Evolutionary conservation across 2,113 vertebrate genomes (phyloP).

Genomic region (Rhagologus leucostigma): DNA sequence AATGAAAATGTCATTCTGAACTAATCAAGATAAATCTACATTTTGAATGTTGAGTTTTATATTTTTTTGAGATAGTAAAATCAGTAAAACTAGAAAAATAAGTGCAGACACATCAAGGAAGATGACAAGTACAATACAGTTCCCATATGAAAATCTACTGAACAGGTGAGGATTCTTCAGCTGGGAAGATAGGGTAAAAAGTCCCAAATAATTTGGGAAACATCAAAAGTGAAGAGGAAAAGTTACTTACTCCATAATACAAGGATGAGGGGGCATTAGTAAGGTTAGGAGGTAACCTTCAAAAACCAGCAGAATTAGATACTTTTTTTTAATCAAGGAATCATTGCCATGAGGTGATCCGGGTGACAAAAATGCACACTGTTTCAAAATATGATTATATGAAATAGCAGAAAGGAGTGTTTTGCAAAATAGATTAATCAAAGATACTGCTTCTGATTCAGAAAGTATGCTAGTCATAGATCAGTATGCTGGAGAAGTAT

Average conservation of each 20-base stretch:
- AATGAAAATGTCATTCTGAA: neutral
- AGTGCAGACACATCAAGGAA: neutral
- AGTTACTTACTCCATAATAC: neutral
- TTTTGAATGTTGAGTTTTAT: neutral
- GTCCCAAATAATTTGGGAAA: neutral
- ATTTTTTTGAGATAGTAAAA: neutral
- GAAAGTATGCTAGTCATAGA: rapidly evolving
- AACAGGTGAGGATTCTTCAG: neutral
- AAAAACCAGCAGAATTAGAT: neutral
- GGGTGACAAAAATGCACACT: neutral
- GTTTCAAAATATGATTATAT: neutral
- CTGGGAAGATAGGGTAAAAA: neutral
- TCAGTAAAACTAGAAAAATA: neutral
- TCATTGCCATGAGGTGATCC: neutral
- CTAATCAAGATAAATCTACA: neutral
- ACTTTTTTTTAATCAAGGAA: neutral
- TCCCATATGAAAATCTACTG: neutral
- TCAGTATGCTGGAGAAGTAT: neutral
- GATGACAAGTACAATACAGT: neutral
- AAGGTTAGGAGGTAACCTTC: neutral
- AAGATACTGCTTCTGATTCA: neutral
- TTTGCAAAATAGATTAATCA: neutral
- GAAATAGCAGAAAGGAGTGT: neutral
- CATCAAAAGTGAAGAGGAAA: neutral
- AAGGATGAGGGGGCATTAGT: neutral